Evolutionary conservation across 2,113 vertebrate genomes (phyloP), one percentile per base, ranked within the genome.

Genomic region (Plecotus auritus): DNA sequence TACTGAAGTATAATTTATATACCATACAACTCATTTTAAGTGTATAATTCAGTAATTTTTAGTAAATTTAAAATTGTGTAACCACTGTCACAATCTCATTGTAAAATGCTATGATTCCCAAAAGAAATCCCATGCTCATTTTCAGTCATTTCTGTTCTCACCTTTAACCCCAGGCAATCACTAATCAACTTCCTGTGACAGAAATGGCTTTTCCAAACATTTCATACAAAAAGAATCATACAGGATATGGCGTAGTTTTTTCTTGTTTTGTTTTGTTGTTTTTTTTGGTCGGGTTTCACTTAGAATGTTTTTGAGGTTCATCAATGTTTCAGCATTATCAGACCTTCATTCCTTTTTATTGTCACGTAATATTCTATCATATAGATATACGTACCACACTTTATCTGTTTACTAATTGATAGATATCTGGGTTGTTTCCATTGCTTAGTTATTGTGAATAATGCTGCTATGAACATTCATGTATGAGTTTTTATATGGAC

Each of bases 181-280:
- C 56, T 59, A 59, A 26, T 59, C 23, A 59, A 59, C 5, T 54
- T 56, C 59, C 69, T 69, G 47, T 85, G 69, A 74, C 17, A 45
- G 32, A 93, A n/a, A 22, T 91, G 56, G 35, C 40, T 84, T 90
- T 94, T 73, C 76, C 40, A 9, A 90, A 95, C 59, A 91, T 40
- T 88, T 86, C 32, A 67, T n/a, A 73, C 7, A 94, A 76, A 96
- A 16, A 32, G 18, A 91, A 32, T 74, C 40, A 94, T 61, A 69
- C 0, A 61, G 47, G 18, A 69, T 67, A 23, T 72, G 22, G 16
- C n/a, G 23, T 59, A 59, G 22, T 59, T 56, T 54, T 54, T 56
- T 18, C 0, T 26, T 26, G 22, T 59, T 56, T 9, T 56, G 18
- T 22, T 45, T 22, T 26, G n/a, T n/a, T n/a, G n/a, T 26, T 74